A percentile compares a stretch with the other conserved stretches of the same genome.
These are phyloP conservation scores for Arothron firmamentum DNA, from an alignment of 2,113 vertebrate species.

Conservation along the genomic window DNA sequence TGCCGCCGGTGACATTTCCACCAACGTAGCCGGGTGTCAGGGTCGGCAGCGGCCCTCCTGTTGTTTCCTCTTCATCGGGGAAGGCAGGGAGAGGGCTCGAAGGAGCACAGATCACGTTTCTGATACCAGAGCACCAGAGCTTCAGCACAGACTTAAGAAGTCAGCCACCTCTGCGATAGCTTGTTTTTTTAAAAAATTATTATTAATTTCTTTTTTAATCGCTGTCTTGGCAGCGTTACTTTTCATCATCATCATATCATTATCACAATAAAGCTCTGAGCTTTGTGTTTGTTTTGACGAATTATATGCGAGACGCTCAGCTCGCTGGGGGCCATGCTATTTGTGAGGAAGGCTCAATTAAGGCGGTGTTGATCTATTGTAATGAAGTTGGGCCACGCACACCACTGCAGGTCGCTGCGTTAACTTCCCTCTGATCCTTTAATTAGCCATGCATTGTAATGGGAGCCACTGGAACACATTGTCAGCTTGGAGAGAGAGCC, in stretches of 20 bases:
- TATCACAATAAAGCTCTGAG: too few relatives aligned
- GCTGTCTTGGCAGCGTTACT: too few relatives aligned
- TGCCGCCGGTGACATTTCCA: constrained; percentile 42
- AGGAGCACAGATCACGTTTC: constrained; percentile 50
- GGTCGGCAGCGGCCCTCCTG: constrained; percentile 29
- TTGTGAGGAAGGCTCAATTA: constrained; percentile 51
- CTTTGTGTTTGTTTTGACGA: constrained; percentile 50
- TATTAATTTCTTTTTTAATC: too few relatives aligned
- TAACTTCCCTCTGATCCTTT: constrained; percentile 55
- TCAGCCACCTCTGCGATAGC: constrained; percentile 9
- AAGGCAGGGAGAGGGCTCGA: constrained; percentile 22
- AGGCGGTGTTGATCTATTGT: constrained; percentile 45
- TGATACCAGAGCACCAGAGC: constrained; percentile 3
- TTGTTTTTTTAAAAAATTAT: constrained; percentile 13
- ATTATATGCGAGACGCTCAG: too few relatives aligned
- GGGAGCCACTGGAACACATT: constrained; percentile 45
- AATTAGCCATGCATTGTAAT: constrained; percentile 56
- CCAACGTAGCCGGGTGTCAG: constrained; percentile 20
- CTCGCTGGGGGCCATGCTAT: constrained; percentile 12
- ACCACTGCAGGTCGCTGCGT: constrained; percentile 33
- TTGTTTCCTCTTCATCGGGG: constrained; percentile 47
- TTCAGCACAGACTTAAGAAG: constrained; percentile 24
- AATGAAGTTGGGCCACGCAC: constrained; percentile 49
- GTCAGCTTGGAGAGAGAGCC: constrained; percentile 26
- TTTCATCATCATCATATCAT: too few relatives aligned